A percentile compares a stretch with the other conserved stretches of the same genome.
Evolutionary conservation across 1,140 invertebrate genomes (phyloP).

Genomic region (Drosophila teissieri): DNA sequence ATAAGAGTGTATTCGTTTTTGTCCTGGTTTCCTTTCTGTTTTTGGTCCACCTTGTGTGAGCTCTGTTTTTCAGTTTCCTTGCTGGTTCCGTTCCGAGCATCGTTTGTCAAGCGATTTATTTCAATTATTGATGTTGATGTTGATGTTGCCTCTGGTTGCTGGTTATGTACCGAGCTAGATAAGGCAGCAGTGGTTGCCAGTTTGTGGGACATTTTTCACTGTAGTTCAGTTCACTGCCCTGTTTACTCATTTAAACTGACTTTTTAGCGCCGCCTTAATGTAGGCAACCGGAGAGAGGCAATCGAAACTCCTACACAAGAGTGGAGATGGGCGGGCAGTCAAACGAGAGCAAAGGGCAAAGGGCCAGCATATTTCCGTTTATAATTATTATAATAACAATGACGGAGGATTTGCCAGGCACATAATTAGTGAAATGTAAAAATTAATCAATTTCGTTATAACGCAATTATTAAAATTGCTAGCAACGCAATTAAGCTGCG

Average conservation of each 20-base stretch:
- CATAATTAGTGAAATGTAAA: constrained; percentile 63
- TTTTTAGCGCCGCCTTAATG: constrained; percentile 23
- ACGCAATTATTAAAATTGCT: constrained; percentile 67
- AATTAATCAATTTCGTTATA: constrained; percentile 69
- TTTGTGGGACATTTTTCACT: constrained; percentile 19
- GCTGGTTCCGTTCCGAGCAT: constrained; percentile 31
- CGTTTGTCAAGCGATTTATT: constrained; percentile 78
- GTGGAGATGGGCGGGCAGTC: background rate
- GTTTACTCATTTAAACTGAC: background rate
- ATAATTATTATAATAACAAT: constrained; percentile 61
- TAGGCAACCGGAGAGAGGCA: constrained; percentile 5
- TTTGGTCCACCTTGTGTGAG: constrained; percentile 21
- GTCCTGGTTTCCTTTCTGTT: constrained; percentile 13
- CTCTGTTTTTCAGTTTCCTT: constrained; percentile 38
- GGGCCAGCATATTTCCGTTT: constrained; percentile 53
- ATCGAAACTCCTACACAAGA: background rate
- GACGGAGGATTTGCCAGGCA: constrained; percentile 23
- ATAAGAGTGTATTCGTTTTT: constrained; percentile 51
- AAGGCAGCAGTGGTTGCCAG: constrained; percentile 20
- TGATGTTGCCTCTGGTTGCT: constrained; percentile 17
- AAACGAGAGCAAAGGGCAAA: too few relatives aligned
- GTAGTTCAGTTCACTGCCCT: constrained; percentile 3
- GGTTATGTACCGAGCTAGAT: constrained; percentile 28
- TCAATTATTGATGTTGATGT: constrained; percentile 69
- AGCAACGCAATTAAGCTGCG: constrained; percentile 47